Percentiles rank a stretch among this genome's conserved stretches.
Evolutionary conservation across 1,140 invertebrate species (phyloP).

Genomic region (Pomacea maculata): DNA sequence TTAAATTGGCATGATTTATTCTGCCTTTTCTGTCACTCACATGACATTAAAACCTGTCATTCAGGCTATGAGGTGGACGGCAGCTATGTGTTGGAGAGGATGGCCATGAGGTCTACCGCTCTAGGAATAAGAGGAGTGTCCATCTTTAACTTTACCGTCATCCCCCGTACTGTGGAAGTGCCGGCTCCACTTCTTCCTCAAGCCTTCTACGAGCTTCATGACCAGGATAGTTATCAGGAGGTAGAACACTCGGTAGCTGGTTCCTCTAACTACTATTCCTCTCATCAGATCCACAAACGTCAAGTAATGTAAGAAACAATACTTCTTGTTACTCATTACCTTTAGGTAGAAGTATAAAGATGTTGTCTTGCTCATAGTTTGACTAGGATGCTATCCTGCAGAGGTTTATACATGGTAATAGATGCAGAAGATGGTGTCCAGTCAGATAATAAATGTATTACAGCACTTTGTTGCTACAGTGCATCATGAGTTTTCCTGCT

Average conservation of each 20-base stretch:
- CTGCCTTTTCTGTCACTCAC: not conserved
- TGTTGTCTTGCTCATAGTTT: no score
- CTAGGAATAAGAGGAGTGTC: not conserved
- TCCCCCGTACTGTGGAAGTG: not conserved
- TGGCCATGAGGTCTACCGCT: slow-evolving; percentile 16
- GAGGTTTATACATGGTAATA: no score
- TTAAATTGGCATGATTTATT: not conserved
- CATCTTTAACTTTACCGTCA: slow-evolving; percentile 5
- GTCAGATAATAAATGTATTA: no score
- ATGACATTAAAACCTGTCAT: no score
- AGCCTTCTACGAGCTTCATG: not conserved
- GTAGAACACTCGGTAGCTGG: not conserved
- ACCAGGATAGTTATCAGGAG: not conserved
- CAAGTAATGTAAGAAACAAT: not conserved
- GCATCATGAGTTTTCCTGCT: no score
- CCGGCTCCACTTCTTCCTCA: not conserved
- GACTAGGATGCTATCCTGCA: no score
- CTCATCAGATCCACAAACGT: slow-evolving; percentile 10
- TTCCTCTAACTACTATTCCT: not conserved
- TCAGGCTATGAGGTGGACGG: slow-evolving; percentile 17
- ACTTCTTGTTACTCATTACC: no score
- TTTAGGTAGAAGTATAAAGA: no score
- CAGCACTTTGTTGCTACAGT: no score
- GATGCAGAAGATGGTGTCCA: no score
- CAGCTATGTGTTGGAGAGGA: slow-evolving; percentile 17